phyloP scores from a whole-genome alignment of 2,888 invertebrate species.

The Epinotia ramella region DNA sequence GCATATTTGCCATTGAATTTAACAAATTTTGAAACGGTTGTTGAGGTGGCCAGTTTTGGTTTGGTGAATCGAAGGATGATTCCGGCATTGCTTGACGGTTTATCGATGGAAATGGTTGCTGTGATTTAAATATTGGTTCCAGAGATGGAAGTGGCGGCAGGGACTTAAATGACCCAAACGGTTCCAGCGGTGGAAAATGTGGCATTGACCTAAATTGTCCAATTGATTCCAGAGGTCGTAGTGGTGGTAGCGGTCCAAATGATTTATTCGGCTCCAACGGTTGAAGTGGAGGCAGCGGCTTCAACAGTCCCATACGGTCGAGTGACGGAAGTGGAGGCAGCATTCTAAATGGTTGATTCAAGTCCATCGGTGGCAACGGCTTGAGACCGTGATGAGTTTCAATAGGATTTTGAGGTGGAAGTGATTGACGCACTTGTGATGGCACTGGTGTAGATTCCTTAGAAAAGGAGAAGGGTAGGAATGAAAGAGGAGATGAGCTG shows the following conservation, averaged over 20 bases:
- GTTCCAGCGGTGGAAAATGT: background rate
- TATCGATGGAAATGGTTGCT: background rate
- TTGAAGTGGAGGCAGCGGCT: constrained; percentile 9
- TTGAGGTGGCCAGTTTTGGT: background rate
- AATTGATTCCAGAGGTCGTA: too few species aligned
- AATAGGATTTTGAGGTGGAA: background rate
- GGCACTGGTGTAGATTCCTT: background rate
- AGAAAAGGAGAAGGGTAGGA: constrained; percentile 2
- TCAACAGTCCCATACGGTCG: background rate
- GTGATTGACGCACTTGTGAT: background rate
- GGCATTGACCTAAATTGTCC: background rate
- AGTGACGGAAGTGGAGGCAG: background rate
- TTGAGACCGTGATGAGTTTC: background rate
- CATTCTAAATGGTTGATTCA: constrained; percentile 2
- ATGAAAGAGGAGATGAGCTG: background rate
- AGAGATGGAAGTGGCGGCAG: background rate
- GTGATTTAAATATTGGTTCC: background rate
- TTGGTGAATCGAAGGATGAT: background rate
- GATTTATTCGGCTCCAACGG: background rate
- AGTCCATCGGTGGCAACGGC: background rate
- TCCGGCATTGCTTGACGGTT: background rate
- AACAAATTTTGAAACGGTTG: background rate
- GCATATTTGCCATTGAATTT: background rate
- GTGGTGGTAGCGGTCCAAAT: background rate
- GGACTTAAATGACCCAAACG: background rate